Percentiles rank a stretch among this genome's conserved stretches.
phyloP scores from a whole-genome alignment of 2,797 vertebrate species.

The Chloroceryle amazona region DNA sequence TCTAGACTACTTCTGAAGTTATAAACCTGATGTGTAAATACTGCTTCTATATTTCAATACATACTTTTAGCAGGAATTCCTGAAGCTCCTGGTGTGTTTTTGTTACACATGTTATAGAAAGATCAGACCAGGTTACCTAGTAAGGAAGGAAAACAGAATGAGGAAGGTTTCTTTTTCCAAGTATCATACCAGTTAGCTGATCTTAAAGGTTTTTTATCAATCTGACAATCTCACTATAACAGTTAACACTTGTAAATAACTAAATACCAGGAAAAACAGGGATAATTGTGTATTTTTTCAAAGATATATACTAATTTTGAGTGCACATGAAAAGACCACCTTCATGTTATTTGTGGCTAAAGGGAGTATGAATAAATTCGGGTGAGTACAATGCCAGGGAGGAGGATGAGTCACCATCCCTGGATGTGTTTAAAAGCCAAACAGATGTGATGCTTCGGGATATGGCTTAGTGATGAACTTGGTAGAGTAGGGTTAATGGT shows the following conservation, averaged over 20 bases:
- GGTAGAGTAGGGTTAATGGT: too few species aligned
- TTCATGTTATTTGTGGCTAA: not conserved
- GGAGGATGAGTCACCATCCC: too few species aligned
- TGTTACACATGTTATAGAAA: conserved; percentile 84
- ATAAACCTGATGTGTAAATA: not conserved
- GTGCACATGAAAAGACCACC: not conserved
- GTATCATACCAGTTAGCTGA: not conserved
- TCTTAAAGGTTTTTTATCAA: not conserved
- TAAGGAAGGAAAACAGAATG: conserved; percentile 1
- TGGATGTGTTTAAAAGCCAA: too few species aligned
- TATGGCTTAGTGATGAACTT: too few species aligned
- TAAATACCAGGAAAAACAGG: not conserved
- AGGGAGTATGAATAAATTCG: not conserved
- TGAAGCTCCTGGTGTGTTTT: conserved; percentile 87
- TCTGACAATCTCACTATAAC: too few species aligned
- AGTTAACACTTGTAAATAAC: not conserved
- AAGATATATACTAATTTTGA: not conserved
- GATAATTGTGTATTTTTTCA: not conserved
- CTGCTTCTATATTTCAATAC: conserved; percentile 45
- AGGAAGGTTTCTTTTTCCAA: not conserved
- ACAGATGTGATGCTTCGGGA: too few species aligned
- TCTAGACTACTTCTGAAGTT: not conserved
- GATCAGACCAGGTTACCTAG: conserved; percentile 86
- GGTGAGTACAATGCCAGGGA: not conserved
- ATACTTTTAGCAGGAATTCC: conserved; percentile 87